These are phyloP conservation scores for Melanotus villosus DNA, from an alignment of 2,888 invertebrate genomes.

Conservation along the genomic window DNA sequence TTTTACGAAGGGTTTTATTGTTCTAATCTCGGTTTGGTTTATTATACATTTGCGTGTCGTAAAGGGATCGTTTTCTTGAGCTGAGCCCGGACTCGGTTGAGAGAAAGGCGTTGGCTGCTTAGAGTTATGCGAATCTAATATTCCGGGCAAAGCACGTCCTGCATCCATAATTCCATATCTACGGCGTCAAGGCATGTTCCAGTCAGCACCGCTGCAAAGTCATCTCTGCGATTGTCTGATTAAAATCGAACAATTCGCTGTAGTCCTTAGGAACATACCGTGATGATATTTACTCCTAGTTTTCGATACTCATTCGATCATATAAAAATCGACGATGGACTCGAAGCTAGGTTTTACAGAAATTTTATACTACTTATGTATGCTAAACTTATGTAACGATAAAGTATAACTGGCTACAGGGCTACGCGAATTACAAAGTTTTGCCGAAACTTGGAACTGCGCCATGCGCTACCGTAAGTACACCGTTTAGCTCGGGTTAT, in stretches of 20 bases:
- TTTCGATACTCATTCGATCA: constrained; percentile 18
- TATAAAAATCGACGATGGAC: background rate
- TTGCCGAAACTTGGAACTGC: background rate
- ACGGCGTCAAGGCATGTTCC: constrained; percentile 50
- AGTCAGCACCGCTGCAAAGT: constrained; percentile 47
- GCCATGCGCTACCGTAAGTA: background rate
- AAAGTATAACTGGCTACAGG: background rate
- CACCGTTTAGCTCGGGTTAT: background rate
- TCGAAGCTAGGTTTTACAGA: background rate
- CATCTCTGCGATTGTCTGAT: constrained; percentile 49
- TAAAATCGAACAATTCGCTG: constrained; percentile 47
- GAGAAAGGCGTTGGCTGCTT: constrained; percentile 49
- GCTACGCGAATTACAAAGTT: background rate
- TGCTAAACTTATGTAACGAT: background rate
- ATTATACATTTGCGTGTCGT: constrained; percentile 55
- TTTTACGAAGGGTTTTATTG: constrained; percentile 46
- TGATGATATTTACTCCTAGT: constrained; percentile 16
- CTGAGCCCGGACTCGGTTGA: constrained; percentile 42
- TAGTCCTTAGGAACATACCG: constrained; percentile 36
- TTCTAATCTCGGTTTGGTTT: constrained; percentile 51
- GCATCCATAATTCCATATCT: constrained; percentile 58
- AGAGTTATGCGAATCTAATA: constrained; percentile 54
- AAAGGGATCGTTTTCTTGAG: constrained; percentile 51
- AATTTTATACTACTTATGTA: background rate
- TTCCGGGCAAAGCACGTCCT: constrained; percentile 55